phyloP scores from a whole-genome alignment of 2,888 invertebrate species.

The Clanis bilineata region DNA sequence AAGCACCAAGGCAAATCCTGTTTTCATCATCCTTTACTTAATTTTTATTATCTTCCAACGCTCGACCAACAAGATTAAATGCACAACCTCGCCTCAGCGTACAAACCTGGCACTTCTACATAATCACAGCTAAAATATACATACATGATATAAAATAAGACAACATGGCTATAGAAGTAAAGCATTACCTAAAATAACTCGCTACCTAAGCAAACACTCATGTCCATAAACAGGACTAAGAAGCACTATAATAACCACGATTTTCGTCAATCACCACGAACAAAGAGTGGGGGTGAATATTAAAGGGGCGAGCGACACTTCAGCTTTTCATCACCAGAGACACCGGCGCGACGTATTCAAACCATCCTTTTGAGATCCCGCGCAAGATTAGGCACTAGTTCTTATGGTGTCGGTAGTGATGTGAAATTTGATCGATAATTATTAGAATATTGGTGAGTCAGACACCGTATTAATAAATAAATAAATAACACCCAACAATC shows the following conservation, averaged over 20 bases:
- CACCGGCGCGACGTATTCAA: conserved; percentile 68
- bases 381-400: conserved; percentile 79
- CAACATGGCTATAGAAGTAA: no score
- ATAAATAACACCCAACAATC: no score
- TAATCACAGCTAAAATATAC: no score
- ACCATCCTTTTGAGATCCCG: conserved; percentile 76
- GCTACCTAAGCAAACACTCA: conserved; percentile 46
- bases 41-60: no score
- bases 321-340: conserved; percentile 77
- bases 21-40: no score
- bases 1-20: no score
- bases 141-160: no score
- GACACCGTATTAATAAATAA: not conserved
- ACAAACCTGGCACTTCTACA: no score
- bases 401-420: conserved; percentile 60
- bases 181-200: not conserved
- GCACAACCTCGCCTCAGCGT: no score
- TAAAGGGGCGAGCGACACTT: conserved; percentile 70
- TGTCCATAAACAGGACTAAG: conserved; percentile 27
- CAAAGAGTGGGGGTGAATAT: conserved; percentile 77
- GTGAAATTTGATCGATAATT: conserved; percentile 18
- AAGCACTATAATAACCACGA: conserved; percentile 46
- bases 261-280: conserved; percentile 77
- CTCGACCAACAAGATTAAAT: no score
- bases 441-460: not conserved